A percentile compares a stretch with the other conserved stretches of the same genome.
These are phyloP conservation scores for Lasioglossum vierecki DNA, from an alignment of 2,888 invertebrate genomes.

Conservation along the genomic window DNA sequence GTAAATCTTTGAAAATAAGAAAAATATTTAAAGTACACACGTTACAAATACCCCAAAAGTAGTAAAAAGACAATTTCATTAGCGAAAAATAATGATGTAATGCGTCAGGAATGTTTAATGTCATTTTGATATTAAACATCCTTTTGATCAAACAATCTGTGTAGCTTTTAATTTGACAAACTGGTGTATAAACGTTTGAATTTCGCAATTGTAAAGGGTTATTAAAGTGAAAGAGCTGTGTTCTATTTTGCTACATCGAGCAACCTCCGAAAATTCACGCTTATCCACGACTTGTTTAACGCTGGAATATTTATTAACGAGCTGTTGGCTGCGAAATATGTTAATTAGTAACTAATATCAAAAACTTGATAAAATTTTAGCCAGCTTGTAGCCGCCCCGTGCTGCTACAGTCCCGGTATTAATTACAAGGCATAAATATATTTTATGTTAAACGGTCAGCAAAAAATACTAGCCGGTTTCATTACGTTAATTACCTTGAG, in stretches of 20 bases:
- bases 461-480: slow-evolving; percentile 12
- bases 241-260: background rate
- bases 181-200: background rate
- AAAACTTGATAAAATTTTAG: background rate
- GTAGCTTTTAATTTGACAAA: background rate
- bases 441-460: slow-evolving; percentile 8
- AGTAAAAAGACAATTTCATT: background rate
- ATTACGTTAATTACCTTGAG: slow-evolving; percentile 42
- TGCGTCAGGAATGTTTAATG: background rate
- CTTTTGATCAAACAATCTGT: too few relatives aligned
- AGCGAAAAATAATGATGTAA: background rate
- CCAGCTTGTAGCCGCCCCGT: background rate
- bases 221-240: background rate
- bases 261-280: background rate
- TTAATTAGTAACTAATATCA: slow-evolving; percentile 10
- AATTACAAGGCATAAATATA: slow-evolving; percentile 38
- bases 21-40: too few relatives aligned
- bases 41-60: background rate
- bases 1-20: too few relatives aligned
- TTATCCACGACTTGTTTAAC: slow-evolving; percentile 10
- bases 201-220: background rate
- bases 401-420: slow-evolving; percentile 9
- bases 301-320: slow-evolving; percentile 46
- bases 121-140: background rate
- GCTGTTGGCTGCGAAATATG: background rate